phyloP scores from a whole-genome alignment of 1,140 invertebrate genomes.

The Drosophila lini region DNA sequence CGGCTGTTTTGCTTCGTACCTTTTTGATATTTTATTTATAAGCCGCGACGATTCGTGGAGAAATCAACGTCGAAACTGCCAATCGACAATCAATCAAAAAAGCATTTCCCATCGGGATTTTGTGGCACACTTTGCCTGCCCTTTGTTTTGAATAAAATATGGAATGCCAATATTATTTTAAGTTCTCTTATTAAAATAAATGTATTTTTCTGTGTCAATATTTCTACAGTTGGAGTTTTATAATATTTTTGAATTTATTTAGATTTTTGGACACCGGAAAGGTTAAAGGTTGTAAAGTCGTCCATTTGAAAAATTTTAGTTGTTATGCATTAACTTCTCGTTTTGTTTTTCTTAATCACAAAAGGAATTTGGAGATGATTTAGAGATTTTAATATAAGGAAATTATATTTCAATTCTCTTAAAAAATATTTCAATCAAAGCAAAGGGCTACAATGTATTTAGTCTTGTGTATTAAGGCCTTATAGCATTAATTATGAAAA shows the following conservation, averaged over 20 bases:
- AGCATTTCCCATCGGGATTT: slow-evolving; percentile 53
- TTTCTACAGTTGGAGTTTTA: background rate
- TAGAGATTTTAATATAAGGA: too few species aligned
- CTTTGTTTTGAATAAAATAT: slow-evolving; percentile 38
- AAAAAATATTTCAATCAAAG: background rate
- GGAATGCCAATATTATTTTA: slow-evolving; percentile 5
- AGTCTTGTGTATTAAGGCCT: too few species aligned
- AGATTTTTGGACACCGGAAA: background rate
- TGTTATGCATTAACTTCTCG: too few species aligned
- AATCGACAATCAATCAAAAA: slow-evolving; percentile 76
- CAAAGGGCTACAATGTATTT: background rate
- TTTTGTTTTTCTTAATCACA: background rate
- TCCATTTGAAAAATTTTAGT: background rate
- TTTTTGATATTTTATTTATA: slow-evolving; percentile 75
- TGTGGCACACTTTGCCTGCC: slow-evolving; percentile 36
- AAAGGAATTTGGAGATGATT: background rate
- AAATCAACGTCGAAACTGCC: slow-evolving; percentile 70
- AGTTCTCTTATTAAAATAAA: slow-evolving; percentile 22
- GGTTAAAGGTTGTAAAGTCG: background rate
- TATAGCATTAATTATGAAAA: background rate
- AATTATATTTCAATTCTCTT: background rate
- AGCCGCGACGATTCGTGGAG: slow-evolving; percentile 52
- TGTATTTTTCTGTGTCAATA: slow-evolving; percentile 18
- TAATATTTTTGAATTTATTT: background rate
- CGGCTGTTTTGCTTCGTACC: slow-evolving; percentile 10